A percentile compares a stretch with the other conserved stretches of the same genome.
These are phyloP conservation scores for Coelogynopora nodosa DNA, from an alignment of 2,888 invertebrate species.

Conservation along the genomic window DNA sequence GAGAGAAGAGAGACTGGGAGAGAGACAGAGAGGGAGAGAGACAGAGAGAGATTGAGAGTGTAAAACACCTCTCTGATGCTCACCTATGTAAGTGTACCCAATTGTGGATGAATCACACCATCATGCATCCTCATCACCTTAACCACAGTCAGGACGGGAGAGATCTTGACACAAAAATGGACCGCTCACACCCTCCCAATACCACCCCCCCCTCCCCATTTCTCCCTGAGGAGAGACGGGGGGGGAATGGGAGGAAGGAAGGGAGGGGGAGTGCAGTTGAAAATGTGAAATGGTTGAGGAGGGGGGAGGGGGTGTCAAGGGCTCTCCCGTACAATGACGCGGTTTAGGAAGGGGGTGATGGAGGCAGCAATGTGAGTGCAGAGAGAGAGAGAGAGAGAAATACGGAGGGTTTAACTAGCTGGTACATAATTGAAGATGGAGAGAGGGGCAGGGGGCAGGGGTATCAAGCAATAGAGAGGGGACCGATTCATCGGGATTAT, in stretches of 20 bases:
- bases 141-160: background rate
- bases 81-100: background rate
- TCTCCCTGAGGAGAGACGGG: no score
- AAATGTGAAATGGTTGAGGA: background rate
- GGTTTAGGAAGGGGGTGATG: background rate
- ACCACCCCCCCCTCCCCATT: background rate
- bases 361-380: background rate
- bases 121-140: background rate
- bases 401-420: background rate
- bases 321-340: background rate
- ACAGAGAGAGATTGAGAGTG: no score
- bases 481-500: background rate
- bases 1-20: background rate
- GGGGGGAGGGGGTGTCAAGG: background rate
- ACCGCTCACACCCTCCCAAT: no score
- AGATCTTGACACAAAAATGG: background rate
- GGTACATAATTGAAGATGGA: background rate
- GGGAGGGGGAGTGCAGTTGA: no score
- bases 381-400: background rate
- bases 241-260: no score
- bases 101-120: background rate
- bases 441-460: background rate
- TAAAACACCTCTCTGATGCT: background rate
- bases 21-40: background rate
- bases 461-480: background rate